Conservation (phyloP, 2,113 vertebrate genomes). For the Capricornis sumatraensis region DNA sequence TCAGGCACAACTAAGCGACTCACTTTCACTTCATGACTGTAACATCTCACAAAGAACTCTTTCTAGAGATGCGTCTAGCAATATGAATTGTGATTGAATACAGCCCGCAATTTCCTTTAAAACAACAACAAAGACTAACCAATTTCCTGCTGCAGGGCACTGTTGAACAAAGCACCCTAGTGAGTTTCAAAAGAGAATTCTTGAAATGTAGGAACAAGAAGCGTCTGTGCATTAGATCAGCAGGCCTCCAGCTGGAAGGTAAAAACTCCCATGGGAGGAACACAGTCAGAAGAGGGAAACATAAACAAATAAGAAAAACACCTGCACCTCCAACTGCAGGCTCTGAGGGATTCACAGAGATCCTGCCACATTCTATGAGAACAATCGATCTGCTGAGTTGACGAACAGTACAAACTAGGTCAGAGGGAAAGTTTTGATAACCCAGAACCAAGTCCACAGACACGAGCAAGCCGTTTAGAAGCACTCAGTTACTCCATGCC, state of each 20-base stretch:
- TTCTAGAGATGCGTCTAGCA: slow-evolving; percentile 5
- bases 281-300: not conserved
- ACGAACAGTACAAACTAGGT: not conserved
- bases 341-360: not conserved
- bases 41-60: not conserved
- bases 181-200: not conserved
- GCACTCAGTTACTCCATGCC: rapidly evolving
- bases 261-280: not conserved
- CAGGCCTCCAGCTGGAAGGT: not conserved
- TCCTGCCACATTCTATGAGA: rapidly evolving
- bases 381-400: not conserved
- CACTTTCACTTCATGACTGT: not conserved
- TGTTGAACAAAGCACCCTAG: not conserved
- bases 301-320: not conserved
- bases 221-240: not conserved
- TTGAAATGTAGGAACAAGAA: not conserved
- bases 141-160: not conserved
- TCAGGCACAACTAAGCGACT: not conserved
- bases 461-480: not conserved
- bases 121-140: not conserved
- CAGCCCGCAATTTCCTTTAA: not conserved
- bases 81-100: not conserved
- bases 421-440: not conserved
- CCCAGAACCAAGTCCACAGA: not conserved
- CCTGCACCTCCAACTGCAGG: not conserved